Conservation (phyloP, 2,113 vertebrate genomes). For the Willisornis vidua region DNA sequence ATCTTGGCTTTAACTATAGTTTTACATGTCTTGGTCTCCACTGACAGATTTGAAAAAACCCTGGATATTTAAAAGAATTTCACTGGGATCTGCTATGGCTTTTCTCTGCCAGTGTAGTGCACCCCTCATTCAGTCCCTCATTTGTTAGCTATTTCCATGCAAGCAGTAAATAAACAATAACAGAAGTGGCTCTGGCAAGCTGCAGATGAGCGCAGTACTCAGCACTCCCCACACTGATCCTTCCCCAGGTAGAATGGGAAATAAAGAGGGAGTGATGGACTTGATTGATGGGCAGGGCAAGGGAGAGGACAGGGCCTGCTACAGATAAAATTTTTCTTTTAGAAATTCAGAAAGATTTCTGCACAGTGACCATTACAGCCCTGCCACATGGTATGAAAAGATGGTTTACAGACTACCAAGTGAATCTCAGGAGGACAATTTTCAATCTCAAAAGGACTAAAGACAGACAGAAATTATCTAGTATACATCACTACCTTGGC, state of each 20-base stretch:
- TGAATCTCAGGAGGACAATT: not conserved
- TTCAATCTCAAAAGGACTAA: slow-evolving; percentile 50
- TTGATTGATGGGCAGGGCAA: slow-evolving; percentile 3
- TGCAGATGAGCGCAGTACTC: slow-evolving; percentile 35
- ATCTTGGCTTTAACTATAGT: not conserved
- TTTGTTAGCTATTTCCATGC: not conserved
- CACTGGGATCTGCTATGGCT: not conserved
- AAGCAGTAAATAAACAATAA: slow-evolving; percentile 22
- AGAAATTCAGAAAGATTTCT: not conserved
- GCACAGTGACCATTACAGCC: not conserved
- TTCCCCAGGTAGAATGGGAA: slow-evolving; percentile 4
- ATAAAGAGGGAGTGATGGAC: slow-evolving; percentile 9
- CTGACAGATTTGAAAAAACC: slow-evolving; percentile 19
- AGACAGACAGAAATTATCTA: not conserved
- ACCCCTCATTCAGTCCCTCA: not conserved
- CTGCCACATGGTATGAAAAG: not conserved
- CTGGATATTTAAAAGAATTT: not conserved
- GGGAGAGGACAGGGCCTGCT: slow-evolving; percentile 2
- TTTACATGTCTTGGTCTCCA: not conserved
- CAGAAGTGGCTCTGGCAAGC: not conserved
- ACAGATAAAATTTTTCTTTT: not conserved
- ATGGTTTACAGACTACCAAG: not conserved
- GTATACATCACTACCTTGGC: not conserved
- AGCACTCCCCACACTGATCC: not conserved
- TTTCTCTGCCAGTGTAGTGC: not conserved